Base-by-base conservation (phyloP, 2,797 vertebrate species). In the Tamandua tetradactyla region DNA sequence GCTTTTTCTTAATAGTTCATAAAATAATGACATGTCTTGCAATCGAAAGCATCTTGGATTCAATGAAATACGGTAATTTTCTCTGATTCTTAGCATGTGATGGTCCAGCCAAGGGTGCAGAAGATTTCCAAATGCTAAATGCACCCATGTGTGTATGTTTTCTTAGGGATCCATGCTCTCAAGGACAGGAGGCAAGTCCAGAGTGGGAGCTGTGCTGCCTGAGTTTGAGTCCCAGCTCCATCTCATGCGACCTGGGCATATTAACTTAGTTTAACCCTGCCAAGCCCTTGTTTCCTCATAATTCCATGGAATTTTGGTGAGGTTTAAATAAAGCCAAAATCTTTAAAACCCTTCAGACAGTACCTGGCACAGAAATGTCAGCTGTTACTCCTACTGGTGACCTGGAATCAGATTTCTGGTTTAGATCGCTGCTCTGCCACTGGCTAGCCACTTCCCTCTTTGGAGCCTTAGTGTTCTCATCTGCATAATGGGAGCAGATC, bases 121-220 rank as follows among this genome's bases (percentile, higher is more conserved):
- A 74, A 64, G 22, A 8, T 85, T 91, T 95, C 80, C 55, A 69
- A 35, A 57, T 52, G 40, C 35, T 79, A 20, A 17, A 18, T 17
- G 10, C 1, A 35, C 37, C 64, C n/a, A 0, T 0, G 14, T 20
- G 15, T 47, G 13, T 47, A 1, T 49, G 5, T 52, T 78, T 49
- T 47, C 79, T 44, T 32, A 10, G 61, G 59, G 68, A 30, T 49
- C 44, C 74, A 35, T 10, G 52, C 23, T 40, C n/a, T 37, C 9
- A 25, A 37, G 82, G 35, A 7, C 23, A n/a, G 52, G 47, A 52
- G 40, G 37, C 32, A 2, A 10, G 11, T 37, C 23, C 37, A 5
- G 3, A 11, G 68, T 13, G 1, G 35, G 22, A 59, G 27, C 44
- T 78, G 35, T 40, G 5, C 17, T 20, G 7, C 40, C 61, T 72